phyloP scores from a whole-genome alignment of 2,113 vertebrate species.

The Glaucomys volans region DNA sequence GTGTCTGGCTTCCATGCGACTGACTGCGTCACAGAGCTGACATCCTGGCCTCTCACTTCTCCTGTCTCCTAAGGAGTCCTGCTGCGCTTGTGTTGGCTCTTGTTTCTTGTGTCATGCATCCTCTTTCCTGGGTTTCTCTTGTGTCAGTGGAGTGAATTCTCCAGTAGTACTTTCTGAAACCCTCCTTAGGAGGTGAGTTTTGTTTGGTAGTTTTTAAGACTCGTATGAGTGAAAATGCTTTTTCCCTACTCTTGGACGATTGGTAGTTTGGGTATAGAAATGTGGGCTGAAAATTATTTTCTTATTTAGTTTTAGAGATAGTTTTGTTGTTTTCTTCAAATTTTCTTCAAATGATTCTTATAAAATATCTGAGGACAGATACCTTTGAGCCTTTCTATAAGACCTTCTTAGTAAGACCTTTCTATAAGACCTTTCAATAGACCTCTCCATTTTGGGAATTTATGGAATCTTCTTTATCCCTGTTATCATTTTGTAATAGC shows the following conservation, averaged over 20 bases:
- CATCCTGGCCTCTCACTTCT: accelerated
- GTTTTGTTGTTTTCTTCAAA: background rate
- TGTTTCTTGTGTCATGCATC: background rate
- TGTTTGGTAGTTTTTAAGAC: background rate
- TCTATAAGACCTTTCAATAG: background rate
- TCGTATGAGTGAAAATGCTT: background rate
- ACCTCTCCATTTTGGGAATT: background rate
- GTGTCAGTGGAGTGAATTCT: background rate
- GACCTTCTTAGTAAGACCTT: background rate
- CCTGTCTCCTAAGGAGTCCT: too few relatives aligned
- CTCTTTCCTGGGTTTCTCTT: background rate
- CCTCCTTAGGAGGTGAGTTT: background rate
- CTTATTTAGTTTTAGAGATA: background rate
- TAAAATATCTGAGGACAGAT: background rate
- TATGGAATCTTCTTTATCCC: background rate
- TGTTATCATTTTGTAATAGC: background rate
- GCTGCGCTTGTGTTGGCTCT: background rate
- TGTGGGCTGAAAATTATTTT: background rate
- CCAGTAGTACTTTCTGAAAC: background rate
- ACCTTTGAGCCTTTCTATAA: background rate
- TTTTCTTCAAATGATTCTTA: background rate
- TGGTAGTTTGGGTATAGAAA: background rate
- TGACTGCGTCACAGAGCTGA: background rate
- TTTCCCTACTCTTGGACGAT: background rate
- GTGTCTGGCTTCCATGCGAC: background rate